phyloP scores from a whole-genome alignment of 2,888 invertebrate genomes.

The Caenorhabditis doughertyi region DNA sequence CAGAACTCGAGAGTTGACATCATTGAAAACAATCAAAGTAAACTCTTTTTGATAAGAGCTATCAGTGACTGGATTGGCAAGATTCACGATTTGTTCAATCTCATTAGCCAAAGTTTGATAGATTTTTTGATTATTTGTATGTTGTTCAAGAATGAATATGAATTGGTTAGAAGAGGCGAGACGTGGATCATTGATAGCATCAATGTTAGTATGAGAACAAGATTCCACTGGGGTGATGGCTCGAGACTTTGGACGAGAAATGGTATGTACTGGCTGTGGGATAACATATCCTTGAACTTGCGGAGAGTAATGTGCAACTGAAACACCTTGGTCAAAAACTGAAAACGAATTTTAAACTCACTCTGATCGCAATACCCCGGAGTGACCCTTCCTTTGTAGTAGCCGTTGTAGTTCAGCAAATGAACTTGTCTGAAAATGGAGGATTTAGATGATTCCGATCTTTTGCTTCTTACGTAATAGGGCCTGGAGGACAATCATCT shows the following conservation, averaged over 20 bases:
- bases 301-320: too few relatives aligned
- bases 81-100: constrained; percentile 24
- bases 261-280: too few relatives aligned
- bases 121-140: constrained; percentile 21
- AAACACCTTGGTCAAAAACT: too few relatives aligned
- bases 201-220: constrained; percentile 29
- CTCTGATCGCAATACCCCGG: constrained; percentile 51
- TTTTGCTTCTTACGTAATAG: constrained; percentile 38
- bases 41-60: constrained; percentile 30
- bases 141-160: constrained; percentile 54
- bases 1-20: constrained; percentile 41
- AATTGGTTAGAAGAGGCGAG: constrained; percentile 4
- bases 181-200: constrained; percentile 48
- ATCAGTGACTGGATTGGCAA: constrained; percentile 9
- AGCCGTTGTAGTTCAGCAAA: constrained; percentile 14
- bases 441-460: not conserved
- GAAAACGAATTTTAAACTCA: too few relatives aligned
- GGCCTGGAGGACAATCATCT: constrained; percentile 50
- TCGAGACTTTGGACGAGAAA: constrained; percentile 1
- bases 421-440: constrained; percentile 36
- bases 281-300: too few relatives aligned
- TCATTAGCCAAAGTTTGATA: constrained; percentile 30
- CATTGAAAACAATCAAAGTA: constrained; percentile 46
- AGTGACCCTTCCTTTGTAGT: constrained; percentile 37
- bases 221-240: constrained; percentile 22